Base-by-base conservation (phyloP, 2,888 invertebrate genomes). In the Prosapia bicincta region DNA sequence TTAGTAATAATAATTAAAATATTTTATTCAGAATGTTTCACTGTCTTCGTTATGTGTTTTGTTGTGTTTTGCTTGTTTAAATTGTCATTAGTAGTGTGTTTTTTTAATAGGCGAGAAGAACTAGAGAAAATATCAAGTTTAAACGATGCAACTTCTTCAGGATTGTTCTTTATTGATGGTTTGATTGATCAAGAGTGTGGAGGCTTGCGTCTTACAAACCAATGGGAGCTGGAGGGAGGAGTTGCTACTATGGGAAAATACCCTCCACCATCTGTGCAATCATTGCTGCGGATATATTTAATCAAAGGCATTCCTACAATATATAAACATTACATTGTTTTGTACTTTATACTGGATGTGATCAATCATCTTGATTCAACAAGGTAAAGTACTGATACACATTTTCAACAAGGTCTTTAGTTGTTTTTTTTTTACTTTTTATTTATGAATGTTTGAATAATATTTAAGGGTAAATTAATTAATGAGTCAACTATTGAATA, bases 301-400 rank as follows among this genome's bases (percentile, higher is more conserved):
- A 83, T 92, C 23, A 90, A 92, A 0, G 88, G 89, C 67, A 86
- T 91, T 0, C 87, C 91, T 0, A 87, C 92, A 13, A 87, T 89
- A 28, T 88, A 89, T 78, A 97, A 96, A 82, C 95, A 95, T 82
- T 90, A 91, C 9, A 86, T 97, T 0, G 88, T 94, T 15, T 88
- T 94, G 25, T 97, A 97, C 81, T 86, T 95, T 1, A 88, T 97
- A 71, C 87, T 95, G 79, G 97, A 97, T 83, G 88, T 97, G 78
- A 91, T 92, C 38, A 90, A 90, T 70, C 32, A 65, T 25, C 20
- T 77, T 28, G 67, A 76, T 67, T 24, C 24, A n/a, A 65, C 68
- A 26, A 28, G 54, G 74, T 70, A 43, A n/a, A 54, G 9, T 9
- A 54, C 38, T 38, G 13, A 38, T 5, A 30, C 30, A 30, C 30